Conservation (phyloP, 2,797 vertebrate genomes). For the Sebastes flavidus region DNA sequence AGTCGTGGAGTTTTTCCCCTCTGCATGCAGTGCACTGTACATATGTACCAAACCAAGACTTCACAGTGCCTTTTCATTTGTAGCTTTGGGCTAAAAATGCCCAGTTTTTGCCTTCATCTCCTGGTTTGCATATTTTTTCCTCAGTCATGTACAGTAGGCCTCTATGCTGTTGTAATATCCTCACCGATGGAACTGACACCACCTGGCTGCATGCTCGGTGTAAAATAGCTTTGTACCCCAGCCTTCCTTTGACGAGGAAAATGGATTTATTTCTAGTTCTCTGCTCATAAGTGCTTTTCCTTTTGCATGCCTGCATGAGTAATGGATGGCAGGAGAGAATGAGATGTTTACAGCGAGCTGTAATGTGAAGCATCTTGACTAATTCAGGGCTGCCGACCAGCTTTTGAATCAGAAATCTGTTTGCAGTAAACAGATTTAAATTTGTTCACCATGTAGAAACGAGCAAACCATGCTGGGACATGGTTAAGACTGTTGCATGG, state of each 20-base stretch:
- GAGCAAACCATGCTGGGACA: constrained; percentile 56
- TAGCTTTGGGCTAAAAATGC: constrained; percentile 33
- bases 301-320: constrained; percentile 72
- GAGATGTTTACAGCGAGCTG: constrained; percentile 50
- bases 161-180: constrained; percentile 2
- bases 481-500: constrained; percentile 34
- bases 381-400: constrained; percentile 42
- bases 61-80: constrained; percentile 76
- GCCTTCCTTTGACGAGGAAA: constrained; percentile 10
- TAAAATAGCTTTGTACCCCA: constrained; percentile 27
- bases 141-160: not conserved
- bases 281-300: constrained; percentile 38
- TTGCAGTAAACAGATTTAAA: constrained; percentile 21
- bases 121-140: not conserved
- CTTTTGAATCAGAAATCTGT: constrained; percentile 21
- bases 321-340: constrained; percentile 30
- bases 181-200: constrained; percentile 24
- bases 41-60: constrained; percentile 57
- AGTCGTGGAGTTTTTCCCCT: not conserved
- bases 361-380: constrained; percentile 35
- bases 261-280: constrained; percentile 11
- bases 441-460: constrained; percentile 12
- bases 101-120: constrained; percentile 3
- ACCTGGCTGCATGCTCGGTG: constrained; percentile 50
- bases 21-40: constrained; percentile 70